A percentile compares a stretch with the other conserved stretches of the same genome.
Evolutionary conservation across 2,113 vertebrate species (phyloP).

Genomic region (Prietella phreatophila): DNA sequence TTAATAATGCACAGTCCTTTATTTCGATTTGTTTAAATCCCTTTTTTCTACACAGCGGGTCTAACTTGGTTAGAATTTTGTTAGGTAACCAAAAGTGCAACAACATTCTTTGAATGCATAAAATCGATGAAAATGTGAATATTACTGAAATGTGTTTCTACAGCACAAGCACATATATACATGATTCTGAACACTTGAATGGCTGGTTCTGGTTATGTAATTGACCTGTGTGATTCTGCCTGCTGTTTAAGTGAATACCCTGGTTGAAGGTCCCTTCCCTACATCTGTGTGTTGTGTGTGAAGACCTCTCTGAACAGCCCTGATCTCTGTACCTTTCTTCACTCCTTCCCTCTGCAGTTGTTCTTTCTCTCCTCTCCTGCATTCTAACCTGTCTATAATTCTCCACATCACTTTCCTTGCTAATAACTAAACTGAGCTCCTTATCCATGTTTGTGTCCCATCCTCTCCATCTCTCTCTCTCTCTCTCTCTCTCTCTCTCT

Average conservation of each 20-base stretch:
- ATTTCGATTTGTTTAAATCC: not conserved
- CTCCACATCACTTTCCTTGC: constrained; percentile 20
- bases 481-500: constrained; percentile 62
- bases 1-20: not conserved
- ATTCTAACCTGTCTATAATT: constrained; percentile 27
- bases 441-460: constrained; percentile 61
- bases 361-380: constrained; percentile 46
- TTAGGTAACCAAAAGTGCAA: not conserved
- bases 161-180: not conserved
- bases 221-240: constrained; percentile 44
- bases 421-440: constrained; percentile 39
- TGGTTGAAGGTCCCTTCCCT: constrained; percentile 37
- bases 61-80: not conserved
- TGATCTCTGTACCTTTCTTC: constrained; percentile 50
- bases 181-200: constrained; percentile 46
- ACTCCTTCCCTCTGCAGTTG: constrained; percentile 28
- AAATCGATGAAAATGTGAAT: not conserved
- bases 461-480: constrained; percentile 50
- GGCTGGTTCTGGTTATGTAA: constrained; percentile 36
- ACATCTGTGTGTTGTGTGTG: constrained; percentile 41
- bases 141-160: not conserved
- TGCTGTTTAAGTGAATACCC: constrained; percentile 42
- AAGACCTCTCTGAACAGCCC: constrained; percentile 28
- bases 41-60: not conserved
- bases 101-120: not conserved